Percentiles rank a stretch among this genome's conserved stretches.
Conservation (phyloP, 2,888 invertebrate genomes). For the Cepaea hortensis region DNA sequence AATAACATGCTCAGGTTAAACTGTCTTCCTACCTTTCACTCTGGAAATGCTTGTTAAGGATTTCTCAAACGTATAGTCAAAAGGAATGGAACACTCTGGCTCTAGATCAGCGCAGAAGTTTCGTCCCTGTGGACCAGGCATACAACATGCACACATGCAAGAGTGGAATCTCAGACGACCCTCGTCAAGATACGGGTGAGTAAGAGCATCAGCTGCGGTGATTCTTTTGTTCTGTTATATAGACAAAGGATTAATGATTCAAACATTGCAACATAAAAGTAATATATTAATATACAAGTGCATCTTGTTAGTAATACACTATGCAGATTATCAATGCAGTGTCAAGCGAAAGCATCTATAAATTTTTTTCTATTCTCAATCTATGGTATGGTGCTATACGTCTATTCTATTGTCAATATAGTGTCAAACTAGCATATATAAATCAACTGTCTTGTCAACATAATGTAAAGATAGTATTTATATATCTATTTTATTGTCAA, state of each 20-base stretch:
- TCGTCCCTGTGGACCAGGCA: constrained; percentile 84
- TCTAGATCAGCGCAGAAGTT: constrained; percentile 91
- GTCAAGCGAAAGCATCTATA: too few relatives aligned
- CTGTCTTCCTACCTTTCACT: constrained; percentile 88
- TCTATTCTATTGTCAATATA: too few relatives aligned
- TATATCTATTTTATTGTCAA: too few relatives aligned
- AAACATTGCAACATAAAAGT: not conserved
- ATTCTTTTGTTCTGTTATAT: constrained; percentile 89
- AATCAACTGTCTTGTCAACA: too few relatives aligned
- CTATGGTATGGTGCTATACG: too few relatives aligned
- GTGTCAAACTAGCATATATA: too few relatives aligned
- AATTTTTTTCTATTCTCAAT: too few relatives aligned
- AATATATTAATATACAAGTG: not conserved
- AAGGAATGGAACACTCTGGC: constrained; percentile 90
- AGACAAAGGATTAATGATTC: not conserved
- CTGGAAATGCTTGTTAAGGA: constrained; percentile 83
- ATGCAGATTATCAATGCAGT: too few relatives aligned
- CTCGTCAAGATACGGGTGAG: constrained; percentile 98
- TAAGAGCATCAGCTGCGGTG: constrained; percentile 93
- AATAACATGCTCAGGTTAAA: not conserved
- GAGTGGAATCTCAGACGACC: constrained; percentile 98
- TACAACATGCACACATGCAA: constrained; percentile 99
- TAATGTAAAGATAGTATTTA: too few relatives aligned
- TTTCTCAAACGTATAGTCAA: constrained; percentile 97
- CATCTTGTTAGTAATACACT: too few relatives aligned